phyloP scores from a whole-genome alignment of 2,797 vertebrate species.

The Enteromius radiatus region DNA sequence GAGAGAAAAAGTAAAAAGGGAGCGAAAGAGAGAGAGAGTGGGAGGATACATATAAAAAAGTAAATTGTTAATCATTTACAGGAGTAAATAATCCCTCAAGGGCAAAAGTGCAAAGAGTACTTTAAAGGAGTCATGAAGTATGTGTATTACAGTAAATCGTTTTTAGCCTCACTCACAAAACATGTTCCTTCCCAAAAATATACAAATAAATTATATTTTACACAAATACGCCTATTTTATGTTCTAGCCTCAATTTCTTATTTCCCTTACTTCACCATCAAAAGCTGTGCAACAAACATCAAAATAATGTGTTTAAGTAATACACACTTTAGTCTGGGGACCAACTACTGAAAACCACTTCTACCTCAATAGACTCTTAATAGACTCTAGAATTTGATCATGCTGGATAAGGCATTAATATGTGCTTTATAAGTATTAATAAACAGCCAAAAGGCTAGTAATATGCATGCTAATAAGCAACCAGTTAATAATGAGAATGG shows the following conservation, averaged over 20 bases:
- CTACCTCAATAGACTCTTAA: neutral
- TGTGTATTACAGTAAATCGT: neutral
- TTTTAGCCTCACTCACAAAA: neutral
- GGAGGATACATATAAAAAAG: constrained; percentile 13
- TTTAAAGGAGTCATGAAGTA: constrained; percentile 11
- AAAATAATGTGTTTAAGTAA: neutral
- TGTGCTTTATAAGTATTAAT: neutral
- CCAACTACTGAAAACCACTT: neutral
- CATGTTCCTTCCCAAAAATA: neutral
- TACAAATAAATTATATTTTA: neutral
- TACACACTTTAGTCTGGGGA: neutral
- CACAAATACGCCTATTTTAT: neutral
- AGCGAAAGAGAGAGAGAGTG: neutral
- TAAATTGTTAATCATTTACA: constrained; percentile 77
- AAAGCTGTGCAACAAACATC: neutral
- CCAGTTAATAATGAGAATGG: neutral
- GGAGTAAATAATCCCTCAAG: constrained; percentile 68
- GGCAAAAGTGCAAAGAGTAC: constrained; percentile 74
- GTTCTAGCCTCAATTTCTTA: neutral
- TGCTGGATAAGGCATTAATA: neutral
- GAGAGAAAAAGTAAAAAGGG: neutral
- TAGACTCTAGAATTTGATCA: neutral
- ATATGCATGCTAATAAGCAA: neutral
- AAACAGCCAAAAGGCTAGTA: neutral
- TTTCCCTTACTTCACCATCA: neutral